Conservation (phyloP, 2,113 vertebrate species). For the Seriola aureovittata region DNA sequence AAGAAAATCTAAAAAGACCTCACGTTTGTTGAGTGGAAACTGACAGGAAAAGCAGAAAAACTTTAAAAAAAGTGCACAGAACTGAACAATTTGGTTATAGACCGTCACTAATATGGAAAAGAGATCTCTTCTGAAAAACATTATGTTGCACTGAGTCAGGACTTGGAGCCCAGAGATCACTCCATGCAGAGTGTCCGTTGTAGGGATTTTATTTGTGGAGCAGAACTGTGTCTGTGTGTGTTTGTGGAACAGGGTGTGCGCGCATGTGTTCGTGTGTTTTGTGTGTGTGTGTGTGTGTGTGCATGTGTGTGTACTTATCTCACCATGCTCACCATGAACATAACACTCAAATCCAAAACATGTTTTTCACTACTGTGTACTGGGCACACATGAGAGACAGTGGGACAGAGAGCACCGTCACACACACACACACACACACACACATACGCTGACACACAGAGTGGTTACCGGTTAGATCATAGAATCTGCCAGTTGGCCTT, state of each 20-base stretch:
- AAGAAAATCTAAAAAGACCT: neutral
- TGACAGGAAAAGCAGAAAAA: neutral
- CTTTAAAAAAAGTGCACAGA: neutral
- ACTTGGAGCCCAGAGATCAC: slow-evolving; percentile 28
- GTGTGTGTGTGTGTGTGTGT: slow-evolving; percentile 23
- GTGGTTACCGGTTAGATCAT: slow-evolving; percentile 43
- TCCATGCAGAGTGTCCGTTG: neutral
- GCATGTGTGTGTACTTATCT: slow-evolving; percentile 21
- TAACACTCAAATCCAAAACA: slow-evolving; percentile 63
- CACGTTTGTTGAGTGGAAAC: neutral
- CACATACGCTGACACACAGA: neutral
- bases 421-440: slow-evolving; percentile 17
- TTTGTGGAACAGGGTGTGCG: slow-evolving; percentile 27
- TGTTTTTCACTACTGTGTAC: slow-evolving; percentile 71
- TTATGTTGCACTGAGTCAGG: slow-evolving; percentile 3
- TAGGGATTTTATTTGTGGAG: slow-evolving; percentile 47
- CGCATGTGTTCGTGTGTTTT: slow-evolving; percentile 25
- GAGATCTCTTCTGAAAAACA: neutral
- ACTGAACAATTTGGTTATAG: neutral
- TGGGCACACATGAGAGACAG: slow-evolving; percentile 28
- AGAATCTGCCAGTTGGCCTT: slow-evolving; percentile 50
- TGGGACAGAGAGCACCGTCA: slow-evolving; percentile 5
- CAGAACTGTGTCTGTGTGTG: neutral
- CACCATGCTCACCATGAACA: slow-evolving; percentile 43
- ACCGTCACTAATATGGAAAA: slow-evolving; percentile 14